These are phyloP conservation scores for Tauraco erythrolophus DNA, from an alignment of 2,113 vertebrate genomes.

Conservation along the genomic window DNA sequence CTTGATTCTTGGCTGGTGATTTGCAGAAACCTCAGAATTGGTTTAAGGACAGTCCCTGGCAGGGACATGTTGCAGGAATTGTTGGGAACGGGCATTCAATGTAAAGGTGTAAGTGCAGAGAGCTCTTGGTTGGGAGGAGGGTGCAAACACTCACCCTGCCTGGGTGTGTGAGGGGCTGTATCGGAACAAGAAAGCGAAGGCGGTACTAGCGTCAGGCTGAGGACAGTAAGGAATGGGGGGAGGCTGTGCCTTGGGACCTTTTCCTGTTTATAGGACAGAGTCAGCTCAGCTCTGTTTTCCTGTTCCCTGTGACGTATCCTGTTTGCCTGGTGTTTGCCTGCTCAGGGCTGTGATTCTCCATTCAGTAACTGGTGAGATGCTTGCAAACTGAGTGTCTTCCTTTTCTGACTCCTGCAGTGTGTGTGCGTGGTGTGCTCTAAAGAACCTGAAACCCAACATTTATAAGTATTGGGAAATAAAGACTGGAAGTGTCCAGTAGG, in stretches of 20 bases:
- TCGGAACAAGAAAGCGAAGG: not conserved
- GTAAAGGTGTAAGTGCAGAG: not conserved
- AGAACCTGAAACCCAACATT: not conserved
- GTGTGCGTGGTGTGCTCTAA: not conserved
- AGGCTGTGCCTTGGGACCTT: not conserved
- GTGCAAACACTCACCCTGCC: not conserved
- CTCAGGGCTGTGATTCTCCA: not conserved
- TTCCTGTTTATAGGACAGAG: slow-evolving; percentile 25
- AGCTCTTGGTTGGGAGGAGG: not conserved
- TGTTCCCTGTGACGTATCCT: slow-evolving; percentile 65
- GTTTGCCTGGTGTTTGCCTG: slow-evolving; percentile 49
- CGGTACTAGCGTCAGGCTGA: not conserved
- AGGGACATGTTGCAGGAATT: not conserved
- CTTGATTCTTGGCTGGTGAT: not conserved
- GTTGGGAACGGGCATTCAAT: not conserved
- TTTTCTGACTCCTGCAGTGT: not conserved
- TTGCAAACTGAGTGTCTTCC: not conserved
- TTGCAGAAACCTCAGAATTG: not conserved
- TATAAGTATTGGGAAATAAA: not conserved
- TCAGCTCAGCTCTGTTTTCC: not conserved
- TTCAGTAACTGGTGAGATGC: not conserved
- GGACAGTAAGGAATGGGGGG: not conserved
- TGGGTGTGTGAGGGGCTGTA: not conserved
- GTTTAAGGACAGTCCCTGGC: not conserved
- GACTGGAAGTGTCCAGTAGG: not conserved